Evolutionary conservation across 2,797 vertebrate species (phyloP).

Genomic region (Lerista edwardsae): DNA sequence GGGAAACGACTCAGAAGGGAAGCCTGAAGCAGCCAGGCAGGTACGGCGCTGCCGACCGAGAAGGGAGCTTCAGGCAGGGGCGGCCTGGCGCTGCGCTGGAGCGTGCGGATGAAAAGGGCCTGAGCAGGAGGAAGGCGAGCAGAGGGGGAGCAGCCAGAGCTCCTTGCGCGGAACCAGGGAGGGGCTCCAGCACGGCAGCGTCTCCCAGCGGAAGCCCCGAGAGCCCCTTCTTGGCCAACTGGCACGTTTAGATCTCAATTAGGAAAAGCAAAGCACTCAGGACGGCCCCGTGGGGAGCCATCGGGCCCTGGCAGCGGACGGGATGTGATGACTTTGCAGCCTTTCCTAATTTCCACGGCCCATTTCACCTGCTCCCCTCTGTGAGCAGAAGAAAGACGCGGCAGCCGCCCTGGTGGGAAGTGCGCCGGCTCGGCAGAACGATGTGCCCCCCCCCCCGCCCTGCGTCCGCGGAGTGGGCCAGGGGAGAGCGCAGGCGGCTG

Average conservation of each 20-base stretch:
- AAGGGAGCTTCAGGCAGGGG: too few relatives aligned
- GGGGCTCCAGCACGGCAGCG: slow-evolving; percentile 33
- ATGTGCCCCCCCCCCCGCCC: background rate
- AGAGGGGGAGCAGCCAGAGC: slow-evolving; percentile 34
- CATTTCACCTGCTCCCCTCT: slow-evolving; percentile 49
- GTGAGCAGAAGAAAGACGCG: background rate
- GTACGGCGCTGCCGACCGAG: background rate
- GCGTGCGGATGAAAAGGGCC: slow-evolving; percentile 16
- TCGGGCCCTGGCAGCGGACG: slow-evolving; percentile 44
- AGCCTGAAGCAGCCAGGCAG: background rate
- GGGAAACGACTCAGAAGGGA: background rate
- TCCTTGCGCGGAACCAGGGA: too few relatives aligned
- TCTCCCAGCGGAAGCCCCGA: slow-evolving; percentile 39
- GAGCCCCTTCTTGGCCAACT: slow-evolving; percentile 46
- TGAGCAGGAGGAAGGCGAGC: slow-evolving; percentile 46
- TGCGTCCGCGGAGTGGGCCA: background rate
- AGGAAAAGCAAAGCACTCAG: slow-evolving; percentile 39
- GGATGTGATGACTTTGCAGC: slow-evolving; percentile 48
- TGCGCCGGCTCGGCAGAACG: slow-evolving; percentile 14
- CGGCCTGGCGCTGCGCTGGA: too few relatives aligned
- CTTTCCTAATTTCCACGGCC: slow-evolving; percentile 66
- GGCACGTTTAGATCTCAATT: slow-evolving; percentile 60
- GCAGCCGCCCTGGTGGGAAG: background rate
- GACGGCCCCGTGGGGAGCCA: slow-evolving; percentile 33
- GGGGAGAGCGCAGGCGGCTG: background rate